Conservation (phyloP, 2,797 vertebrate species). For the Hypotaenidia okinawae region DNA sequence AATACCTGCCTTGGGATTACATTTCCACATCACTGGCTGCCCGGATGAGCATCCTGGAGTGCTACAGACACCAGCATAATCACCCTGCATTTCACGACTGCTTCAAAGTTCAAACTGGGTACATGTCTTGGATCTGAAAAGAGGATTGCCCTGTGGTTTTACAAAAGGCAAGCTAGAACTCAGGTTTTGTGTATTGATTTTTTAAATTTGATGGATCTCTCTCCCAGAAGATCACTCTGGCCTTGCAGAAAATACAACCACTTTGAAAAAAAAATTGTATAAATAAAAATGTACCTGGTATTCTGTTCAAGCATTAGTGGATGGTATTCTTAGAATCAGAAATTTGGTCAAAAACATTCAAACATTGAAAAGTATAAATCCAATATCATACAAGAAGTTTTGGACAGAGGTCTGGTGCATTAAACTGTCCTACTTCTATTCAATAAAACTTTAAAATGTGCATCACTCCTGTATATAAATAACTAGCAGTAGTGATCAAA, state of each 20-base stretch:
- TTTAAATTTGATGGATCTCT: background rate
- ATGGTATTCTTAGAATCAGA: background rate
- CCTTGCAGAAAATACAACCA: background rate
- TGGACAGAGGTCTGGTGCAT: background rate
- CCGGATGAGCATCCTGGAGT: background rate
- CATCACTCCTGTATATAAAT: background rate
- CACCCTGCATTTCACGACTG: background rate
- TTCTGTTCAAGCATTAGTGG: background rate
- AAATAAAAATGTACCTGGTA: background rate
- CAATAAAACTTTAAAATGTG: background rate
- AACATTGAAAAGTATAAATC: background rate
- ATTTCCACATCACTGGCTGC: background rate
- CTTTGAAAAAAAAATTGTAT: background rate
- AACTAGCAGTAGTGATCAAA: background rate
- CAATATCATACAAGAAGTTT: background rate
- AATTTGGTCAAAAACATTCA: background rate
- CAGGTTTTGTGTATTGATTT: background rate
- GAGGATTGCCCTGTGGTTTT: background rate
- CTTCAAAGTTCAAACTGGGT: background rate
- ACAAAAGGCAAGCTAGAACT: background rate
- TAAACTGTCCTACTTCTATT: background rate
- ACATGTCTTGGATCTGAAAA: background rate
- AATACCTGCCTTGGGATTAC: background rate
- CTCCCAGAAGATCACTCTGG: background rate
- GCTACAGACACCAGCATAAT: background rate